Evolutionary conservation across 1,140 invertebrate species (phyloP).

Genomic region (Megalonaias nervosa): DNA sequence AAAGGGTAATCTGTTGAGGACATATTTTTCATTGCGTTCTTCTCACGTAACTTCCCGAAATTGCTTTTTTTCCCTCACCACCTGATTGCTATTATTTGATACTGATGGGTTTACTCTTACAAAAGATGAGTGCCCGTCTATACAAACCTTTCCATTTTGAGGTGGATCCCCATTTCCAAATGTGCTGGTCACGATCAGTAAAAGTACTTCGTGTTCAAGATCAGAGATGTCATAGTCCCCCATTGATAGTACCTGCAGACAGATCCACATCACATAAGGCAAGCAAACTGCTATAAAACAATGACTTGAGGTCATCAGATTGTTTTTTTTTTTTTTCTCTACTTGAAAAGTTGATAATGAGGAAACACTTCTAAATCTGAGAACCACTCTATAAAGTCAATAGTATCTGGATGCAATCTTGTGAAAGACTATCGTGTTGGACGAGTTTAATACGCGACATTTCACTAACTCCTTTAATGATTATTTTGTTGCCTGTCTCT

Average conservation of each 20-base stretch:
- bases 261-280: not conserved
- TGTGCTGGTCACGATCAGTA: slow-evolving; percentile 93
- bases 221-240: slow-evolving; percentile 93
- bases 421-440: too few species aligned
- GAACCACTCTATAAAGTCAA: too few species aligned
- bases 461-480: too few species aligned
- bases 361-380: too few species aligned
- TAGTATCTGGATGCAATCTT: too few species aligned
- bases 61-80: not conserved
- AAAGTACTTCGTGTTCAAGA: slow-evolving; percentile 93
- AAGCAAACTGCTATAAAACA: too few species aligned
- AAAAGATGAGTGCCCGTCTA: not conserved
- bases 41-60: not conserved
- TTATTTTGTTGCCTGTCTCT: too few species aligned
- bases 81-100: not conserved
- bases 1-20: not conserved
- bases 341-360: too few species aligned
- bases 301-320: too few species aligned
- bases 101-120: not conserved
- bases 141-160: slow-evolving; percentile 88
- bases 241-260: slow-evolving; percentile 85
- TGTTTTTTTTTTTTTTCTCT: too few species aligned
- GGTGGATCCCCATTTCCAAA: slow-evolving; percentile 98
- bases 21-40: not conserved
- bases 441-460: too few species aligned